Evolutionary conservation across 2,113 vertebrate species (phyloP).

Genomic region (Cyphomyrus plagiostoma): DNA sequence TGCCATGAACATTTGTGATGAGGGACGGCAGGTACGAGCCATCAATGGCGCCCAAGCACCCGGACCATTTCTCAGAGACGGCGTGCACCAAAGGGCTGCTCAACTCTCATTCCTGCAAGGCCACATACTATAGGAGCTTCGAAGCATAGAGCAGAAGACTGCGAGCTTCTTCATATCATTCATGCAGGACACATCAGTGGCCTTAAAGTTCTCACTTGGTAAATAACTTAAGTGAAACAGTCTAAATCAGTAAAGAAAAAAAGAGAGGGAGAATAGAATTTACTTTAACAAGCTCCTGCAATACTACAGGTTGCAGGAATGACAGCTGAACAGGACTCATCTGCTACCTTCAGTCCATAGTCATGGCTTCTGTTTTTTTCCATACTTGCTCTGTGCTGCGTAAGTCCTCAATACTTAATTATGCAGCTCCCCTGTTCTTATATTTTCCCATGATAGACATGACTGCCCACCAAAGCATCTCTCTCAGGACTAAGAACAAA

Average conservation of each 20-base stretch:
- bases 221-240: not conserved
- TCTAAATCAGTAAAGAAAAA: not conserved
- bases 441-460: not conserved
- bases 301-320: not conserved
- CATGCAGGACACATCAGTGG: not conserved
- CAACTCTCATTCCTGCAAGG: not conserved
- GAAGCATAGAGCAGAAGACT: not conserved
- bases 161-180: not conserved
- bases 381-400: not conserved
- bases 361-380: not conserved
- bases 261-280: not conserved
- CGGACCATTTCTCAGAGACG: not conserved
- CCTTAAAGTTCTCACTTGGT: too few species aligned
- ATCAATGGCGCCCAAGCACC: not conserved
- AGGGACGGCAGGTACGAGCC: not conserved
- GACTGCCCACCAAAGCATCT: not conserved
- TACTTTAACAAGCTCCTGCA: not conserved
- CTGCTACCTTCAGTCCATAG: not conserved
- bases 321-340: not conserved
- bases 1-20: not conserved
- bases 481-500: not conserved
- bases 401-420: not conserved
- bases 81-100: not conserved
- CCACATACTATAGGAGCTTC: not conserved
- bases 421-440: too few species aligned